Percentiles rank a stretch among this genome's conserved stretches.
These are phyloP conservation scores for Podocnemis expansa DNA, from an alignment of 2,113 vertebrate species.

Conservation along the genomic window DNA sequence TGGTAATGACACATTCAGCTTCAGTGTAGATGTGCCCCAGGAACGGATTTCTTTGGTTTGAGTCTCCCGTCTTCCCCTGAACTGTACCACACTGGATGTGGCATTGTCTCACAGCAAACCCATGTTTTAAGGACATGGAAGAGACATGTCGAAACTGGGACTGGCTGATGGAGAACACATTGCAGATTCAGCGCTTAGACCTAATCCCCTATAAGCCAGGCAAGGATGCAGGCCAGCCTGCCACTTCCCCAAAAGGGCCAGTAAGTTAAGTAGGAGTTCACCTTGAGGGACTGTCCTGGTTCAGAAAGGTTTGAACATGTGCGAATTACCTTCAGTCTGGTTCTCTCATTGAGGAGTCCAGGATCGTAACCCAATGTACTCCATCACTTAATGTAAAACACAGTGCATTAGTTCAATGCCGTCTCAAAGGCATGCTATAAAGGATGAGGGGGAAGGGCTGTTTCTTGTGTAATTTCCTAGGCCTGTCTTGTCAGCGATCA, in stretches of 20 bases:
- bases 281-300: background rate
- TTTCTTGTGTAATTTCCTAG: background rate
- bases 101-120: background rate
- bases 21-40: background rate
- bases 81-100: background rate
- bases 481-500: conserved; percentile 29
- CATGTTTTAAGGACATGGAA: background rate
- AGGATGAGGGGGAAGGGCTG: background rate
- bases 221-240: background rate
- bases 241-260: background rate
- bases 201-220: background rate
- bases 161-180: background rate
- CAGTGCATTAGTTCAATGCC: background rate
- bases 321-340: background rate
- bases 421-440: accelerated
- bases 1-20: background rate
- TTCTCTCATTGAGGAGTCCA: background rate
- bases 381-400: background rate
- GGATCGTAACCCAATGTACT: background rate
- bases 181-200: background rate
- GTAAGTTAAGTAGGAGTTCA: background rate
- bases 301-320: background rate
- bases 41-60: background rate
- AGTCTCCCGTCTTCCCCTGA: background rate
- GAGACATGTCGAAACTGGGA: background rate